These are phyloP conservation scores for Eugnorisma glareosa DNA, from an alignment of 2,888 invertebrate species.

Conservation along the genomic window DNA sequence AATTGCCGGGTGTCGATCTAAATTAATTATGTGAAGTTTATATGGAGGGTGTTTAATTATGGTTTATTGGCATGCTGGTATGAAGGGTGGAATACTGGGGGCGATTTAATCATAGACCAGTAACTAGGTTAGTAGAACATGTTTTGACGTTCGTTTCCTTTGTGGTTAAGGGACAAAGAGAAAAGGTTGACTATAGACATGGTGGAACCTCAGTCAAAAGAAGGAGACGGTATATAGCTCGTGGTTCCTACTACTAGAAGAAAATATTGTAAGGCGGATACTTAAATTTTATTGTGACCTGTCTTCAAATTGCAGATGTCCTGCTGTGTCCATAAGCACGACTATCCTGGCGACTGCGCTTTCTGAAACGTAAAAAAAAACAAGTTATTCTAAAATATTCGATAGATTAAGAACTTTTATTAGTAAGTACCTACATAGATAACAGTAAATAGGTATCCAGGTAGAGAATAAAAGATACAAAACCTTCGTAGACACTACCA, in stretches of 20 bases:
- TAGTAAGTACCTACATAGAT: neutral
- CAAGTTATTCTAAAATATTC: neutral
- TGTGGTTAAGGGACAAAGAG: conserved; percentile 28
- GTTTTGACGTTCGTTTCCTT: conserved; percentile 18
- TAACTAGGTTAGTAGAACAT: conserved; percentile 46
- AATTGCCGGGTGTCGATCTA: conserved; percentile 59
- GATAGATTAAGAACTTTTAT: neutral
- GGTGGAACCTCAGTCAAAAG: neutral
- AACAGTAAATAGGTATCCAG: too few species aligned
- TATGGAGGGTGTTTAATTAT: conserved; percentile 57
- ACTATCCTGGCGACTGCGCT: neutral
- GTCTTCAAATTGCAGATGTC: conserved; percentile 7
- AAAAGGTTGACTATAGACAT: neutral
- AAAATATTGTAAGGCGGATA: neutral
- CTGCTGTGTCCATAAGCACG: neutral
- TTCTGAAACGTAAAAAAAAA: conserved; percentile 34
- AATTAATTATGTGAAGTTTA: conserved; percentile 56
- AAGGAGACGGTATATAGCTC: neutral
- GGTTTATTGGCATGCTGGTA: conserved; percentile 58
- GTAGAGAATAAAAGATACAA: neutral
- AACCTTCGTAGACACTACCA: neutral
- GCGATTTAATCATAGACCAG: conserved; percentile 35
- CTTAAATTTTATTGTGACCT: conserved; percentile 31
- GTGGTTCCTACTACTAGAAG: neutral
- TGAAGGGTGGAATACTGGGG: conserved; percentile 35